Base-by-base conservation (phyloP, 2,113 vertebrate genomes). In the Pelmatolapia mariae region DNA sequence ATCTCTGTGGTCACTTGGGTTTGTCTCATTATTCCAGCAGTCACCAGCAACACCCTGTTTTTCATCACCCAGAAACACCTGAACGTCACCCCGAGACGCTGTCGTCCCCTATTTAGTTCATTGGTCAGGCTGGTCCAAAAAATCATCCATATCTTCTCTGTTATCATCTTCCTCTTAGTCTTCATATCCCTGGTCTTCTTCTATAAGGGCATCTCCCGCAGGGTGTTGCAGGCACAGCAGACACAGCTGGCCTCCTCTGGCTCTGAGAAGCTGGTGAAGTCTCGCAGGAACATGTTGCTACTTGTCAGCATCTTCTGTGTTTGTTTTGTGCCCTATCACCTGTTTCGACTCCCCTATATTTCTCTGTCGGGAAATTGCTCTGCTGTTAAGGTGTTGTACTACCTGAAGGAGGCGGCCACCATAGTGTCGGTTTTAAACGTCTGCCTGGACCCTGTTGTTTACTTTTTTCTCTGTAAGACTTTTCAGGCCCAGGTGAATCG, bases 1-100 rank as follows among this genome's bases (percentile, higher is more conserved):
- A 66, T 95, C 45, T 94, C 94, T 10, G 4, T 26, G 3, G 61
- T 63, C 1, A 96, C 95, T n/a, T 97, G 96, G 96, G 9, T 31
- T 1, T 18, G 87, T 47, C 92, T 96, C 6, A 10, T 93, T 36
- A 29, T 80, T 16, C 3, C 57, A 6, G 83, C 63, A 9, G 47
- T 66, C 3, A 6, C 82, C 38, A 96, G 96, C 88, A 13, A 90
- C 24, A 19, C 54, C 6, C 2, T 95, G 33, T 94, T 93, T 1
- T 61, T 95, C 10, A 4, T 76, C 8, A 92, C 89, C 29, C 76
- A 71, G 31, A 7, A 36, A 3, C 0, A 1, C 0, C 1, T 73
- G 40, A 73, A 43, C 1, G 10, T 45, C 12, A 26, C 2, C 13
- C 68, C 2, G 22, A 45, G 8, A 24, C n/a, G 68, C 40, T 73